Percentiles rank a stretch among this genome's conserved stretches.
Evolutionary conservation across 2,797 vertebrate species (phyloP).

Genomic region (Sebastes itinus): DNA sequence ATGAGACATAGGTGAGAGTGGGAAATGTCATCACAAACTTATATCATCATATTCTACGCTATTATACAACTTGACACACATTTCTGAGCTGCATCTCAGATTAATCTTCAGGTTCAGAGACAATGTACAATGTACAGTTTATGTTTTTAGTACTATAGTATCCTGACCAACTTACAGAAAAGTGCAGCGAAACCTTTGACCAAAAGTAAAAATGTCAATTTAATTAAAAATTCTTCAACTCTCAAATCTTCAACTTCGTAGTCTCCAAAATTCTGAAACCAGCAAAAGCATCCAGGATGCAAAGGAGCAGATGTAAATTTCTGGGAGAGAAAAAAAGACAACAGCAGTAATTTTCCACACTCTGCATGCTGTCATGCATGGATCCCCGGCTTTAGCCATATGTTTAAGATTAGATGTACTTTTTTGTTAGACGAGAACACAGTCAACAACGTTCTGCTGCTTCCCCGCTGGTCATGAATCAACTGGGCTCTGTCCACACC

Average conservation of each 20-base stretch:
- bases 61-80: too few species aligned
- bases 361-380: constrained; percentile 68
- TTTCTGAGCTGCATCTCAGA: too few species aligned
- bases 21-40: too few species aligned
- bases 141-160: neutral
- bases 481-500: constrained; percentile 55
- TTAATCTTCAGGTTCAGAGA: too few species aligned
- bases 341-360: constrained; percentile 65
- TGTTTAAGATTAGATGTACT: constrained; percentile 83
- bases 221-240: neutral
- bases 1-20: too few species aligned
- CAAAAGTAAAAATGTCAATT: constrained; percentile 2
- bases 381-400: constrained; percentile 66
- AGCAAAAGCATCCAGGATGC: constrained; percentile 30
- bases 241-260: neutral
- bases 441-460: constrained; percentile 69
- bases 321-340: constrained; percentile 28
- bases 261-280: constrained; percentile 11
- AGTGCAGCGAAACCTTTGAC: neutral
- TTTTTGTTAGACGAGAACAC: constrained; percentile 71
- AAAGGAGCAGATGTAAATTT: constrained; percentile 38
- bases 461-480: constrained; percentile 70
- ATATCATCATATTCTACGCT: too few species aligned
- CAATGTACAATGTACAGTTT: too few species aligned
- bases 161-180: neutral